Base-by-base conservation (phyloP, 1,140 invertebrate species). In the Dufourea novaeangliae region DNA sequence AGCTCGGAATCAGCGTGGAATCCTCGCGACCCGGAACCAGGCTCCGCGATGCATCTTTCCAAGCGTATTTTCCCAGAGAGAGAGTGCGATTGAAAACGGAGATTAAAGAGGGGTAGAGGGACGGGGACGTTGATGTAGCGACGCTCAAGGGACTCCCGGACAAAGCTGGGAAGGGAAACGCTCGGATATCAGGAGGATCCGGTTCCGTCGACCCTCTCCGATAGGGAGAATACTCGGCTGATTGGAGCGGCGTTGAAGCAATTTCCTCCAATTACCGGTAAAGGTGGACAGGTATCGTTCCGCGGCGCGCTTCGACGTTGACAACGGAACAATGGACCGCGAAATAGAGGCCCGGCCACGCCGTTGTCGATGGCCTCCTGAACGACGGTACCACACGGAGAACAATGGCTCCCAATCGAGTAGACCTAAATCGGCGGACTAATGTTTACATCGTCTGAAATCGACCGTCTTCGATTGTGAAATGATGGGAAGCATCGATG, bases 251-350 rank as follows among this genome's bases (percentile, higher is more conserved):
- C 77, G 85, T 88, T 87, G 71, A 76, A 82, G 85, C 87, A 90
- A 90, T 90, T 90, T 90, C 85, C 87, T 79, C 79, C 81, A 87
- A 91, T 91, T 91, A 90, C 70, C 76, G 70, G 52, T 34, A 66
- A 82, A 83, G 81, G 80, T 78, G 74, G 78, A 83, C 72, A 68
- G 72, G 61, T 81, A 83, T 79, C 44, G 57, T 70, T 44, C 50
- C 25, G 56, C 50, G 44, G 54, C 20, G 32, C 69, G 50, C 22
- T 27, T 67, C 25, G 41, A 50, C 32, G 50, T 10, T 29, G 52
- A 62, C n/a, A 46, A 3, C 27, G 39, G n/a, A 27, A 87, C 84
- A 89, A 89, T 89, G 62, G 88, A 67, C 67, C 69, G 68, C 74
- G 62, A 86, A 88, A 89, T 82, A 78, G 76, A 64, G 74, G 67